These are phyloP conservation scores for Chelonoidis abingdonii DNA, from an alignment of 2,113 vertebrate genomes.

Conservation along the genomic window DNA sequence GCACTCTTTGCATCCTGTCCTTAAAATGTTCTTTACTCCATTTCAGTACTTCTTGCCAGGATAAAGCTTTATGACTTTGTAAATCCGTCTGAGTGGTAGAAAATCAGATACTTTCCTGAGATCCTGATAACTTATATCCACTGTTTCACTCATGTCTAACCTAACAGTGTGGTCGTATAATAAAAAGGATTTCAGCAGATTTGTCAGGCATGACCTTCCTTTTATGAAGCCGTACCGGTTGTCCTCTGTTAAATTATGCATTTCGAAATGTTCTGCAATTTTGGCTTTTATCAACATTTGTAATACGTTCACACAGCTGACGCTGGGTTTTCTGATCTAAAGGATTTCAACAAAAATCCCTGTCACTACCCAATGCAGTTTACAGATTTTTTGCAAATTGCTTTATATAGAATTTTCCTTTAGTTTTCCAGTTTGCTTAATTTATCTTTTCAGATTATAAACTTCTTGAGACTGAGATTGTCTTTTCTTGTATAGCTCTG, in stretches of 20 bases:
- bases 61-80: slow-evolving; percentile 67
- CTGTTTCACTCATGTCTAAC: slow-evolving; percentile 71
- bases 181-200: slow-evolving; percentile 78
- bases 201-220: slow-evolving; percentile 78
- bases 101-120: slow-evolving; percentile 75
- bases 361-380: not conserved
- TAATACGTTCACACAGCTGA: slow-evolving; percentile 49
- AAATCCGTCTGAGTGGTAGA: slow-evolving; percentile 69
- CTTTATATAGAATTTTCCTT: not conserved
- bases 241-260: slow-evolving; percentile 79
- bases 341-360: slow-evolving; percentile 44
- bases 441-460: not conserved
- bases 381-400: not conserved
- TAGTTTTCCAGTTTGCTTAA: not conserved
- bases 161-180: slow-evolving; percentile 75
- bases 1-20: not conserved
- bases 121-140: slow-evolving; percentile 70
- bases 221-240: slow-evolving; percentile 75
- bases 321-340: slow-evolving; percentile 39
- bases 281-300: slow-evolving; percentile 72
- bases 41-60: slow-evolving; percentile 48
- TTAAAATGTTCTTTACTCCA: slow-evolving; percentile 49
- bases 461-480: fast-evolving
- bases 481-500: not conserved
- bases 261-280: slow-evolving; percentile 74